Evolutionary conservation across 2,888 invertebrate genomes (phyloP), one percentile per base, ranked within the genome.

Genomic region (Eupithecia subumbrata): DNA sequence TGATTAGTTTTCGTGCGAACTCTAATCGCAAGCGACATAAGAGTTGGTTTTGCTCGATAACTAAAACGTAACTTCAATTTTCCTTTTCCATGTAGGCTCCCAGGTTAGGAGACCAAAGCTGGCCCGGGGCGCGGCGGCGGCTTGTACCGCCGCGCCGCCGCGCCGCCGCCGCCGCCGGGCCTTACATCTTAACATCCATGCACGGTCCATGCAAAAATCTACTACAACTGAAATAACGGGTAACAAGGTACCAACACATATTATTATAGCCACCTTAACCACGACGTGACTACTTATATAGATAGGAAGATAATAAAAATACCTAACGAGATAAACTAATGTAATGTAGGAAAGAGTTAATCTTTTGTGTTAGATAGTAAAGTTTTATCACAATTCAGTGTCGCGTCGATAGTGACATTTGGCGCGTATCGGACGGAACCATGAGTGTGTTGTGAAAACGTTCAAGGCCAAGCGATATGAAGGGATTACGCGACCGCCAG

Each of bases 331-430:
- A 79, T 79, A 71, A 82, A 82, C 78, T 79, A 70, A 30, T 22
- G 76, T 76, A 84, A 85, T 85, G 85, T 81, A 78, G 78, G 67
- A 68, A 75, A 74, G 71, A 82, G 82, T 83, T 85, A 86, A 86
- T 82, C 81, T 74, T 77, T 63, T 74, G 67, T 82, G 80, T 83
- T 81, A 83, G 85, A 87, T 86, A 87, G 70, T 81, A 71, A 83
- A 43, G 30, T 82, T 86, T 74, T 89, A 86, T 87, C 85, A 82
- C 73, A 79, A 70, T 72, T 77, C 77, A 82, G 78, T 82, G 79
- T 82, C 80, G 82, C 82, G 79, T 82, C 80, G 82, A 84, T 86
- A 87, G 79, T 78, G 74, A 71, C 78, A 78, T 70, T 85, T 84
- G 82, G 86, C 85, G 82, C 11, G 60, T 83, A 81, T 81, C 80